Conservation (phyloP, 1,140 invertebrate genomes). For the Oedothorax gibbosus region DNA sequence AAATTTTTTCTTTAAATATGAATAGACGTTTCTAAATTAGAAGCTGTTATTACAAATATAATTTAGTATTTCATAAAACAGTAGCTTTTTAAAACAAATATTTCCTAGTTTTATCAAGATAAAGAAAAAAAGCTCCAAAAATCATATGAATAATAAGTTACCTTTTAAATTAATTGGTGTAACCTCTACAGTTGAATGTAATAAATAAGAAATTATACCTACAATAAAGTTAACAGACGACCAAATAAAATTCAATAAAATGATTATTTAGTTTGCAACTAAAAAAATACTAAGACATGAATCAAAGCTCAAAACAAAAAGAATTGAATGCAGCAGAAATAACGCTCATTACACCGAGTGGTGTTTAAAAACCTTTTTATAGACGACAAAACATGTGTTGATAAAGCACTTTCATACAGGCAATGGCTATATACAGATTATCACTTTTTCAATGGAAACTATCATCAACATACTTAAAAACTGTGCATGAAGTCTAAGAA, state of each 20-base stretch:
- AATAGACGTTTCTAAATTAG: too few species aligned
- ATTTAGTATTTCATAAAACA: too few species aligned
- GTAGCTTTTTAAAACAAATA: too few species aligned
- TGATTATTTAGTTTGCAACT: neutral
- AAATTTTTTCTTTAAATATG: too few species aligned
- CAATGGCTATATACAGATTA: constrained; percentile 54
- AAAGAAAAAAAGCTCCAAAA: too few species aligned
- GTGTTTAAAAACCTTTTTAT: constrained; percentile 1
- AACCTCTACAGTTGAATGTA: too few species aligned
- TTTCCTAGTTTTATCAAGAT: too few species aligned
- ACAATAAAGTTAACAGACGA: too few species aligned
- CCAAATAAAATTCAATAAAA: neutral
- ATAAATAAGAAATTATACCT: too few species aligned
- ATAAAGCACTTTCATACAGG: constrained; percentile 43
- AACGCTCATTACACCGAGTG: neutral
- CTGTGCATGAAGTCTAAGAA: neutral
- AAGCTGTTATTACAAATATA: too few species aligned
- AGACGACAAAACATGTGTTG: neutral
- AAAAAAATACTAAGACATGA: constrained; percentile 12
- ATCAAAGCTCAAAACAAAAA: constrained; percentile 33
- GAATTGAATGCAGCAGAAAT: constrained; percentile 55
- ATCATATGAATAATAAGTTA: too few species aligned
- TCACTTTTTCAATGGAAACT: constrained; percentile 41
- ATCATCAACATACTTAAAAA: constrained; percentile 31
- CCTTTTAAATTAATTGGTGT: too few species aligned